Percentiles rank a stretch among this genome's conserved stretches.
These are phyloP conservation scores for Chascanopsetta lugubris DNA, from an alignment of 2,113 vertebrate species.

Conservation along the genomic window DNA sequence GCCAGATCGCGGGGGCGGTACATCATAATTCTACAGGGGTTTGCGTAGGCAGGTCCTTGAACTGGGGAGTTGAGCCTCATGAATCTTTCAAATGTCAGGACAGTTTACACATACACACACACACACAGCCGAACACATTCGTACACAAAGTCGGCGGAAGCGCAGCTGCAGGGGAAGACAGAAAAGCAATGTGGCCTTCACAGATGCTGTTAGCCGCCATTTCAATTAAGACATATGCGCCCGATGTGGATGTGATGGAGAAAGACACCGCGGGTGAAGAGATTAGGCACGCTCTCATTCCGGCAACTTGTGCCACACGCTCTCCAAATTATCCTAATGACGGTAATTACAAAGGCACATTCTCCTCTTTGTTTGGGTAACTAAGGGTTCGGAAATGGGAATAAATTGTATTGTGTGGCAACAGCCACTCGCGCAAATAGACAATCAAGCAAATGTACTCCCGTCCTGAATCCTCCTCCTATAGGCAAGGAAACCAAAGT, in stretches of 20 bases:
- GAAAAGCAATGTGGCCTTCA: conserved; percentile 67
- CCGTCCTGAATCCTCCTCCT: background rate
- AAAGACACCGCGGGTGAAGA: conserved; percentile 62
- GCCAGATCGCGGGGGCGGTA: conserved; percentile 34
- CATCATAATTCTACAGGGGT: conserved; percentile 58
- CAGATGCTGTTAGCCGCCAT: conserved; percentile 67
- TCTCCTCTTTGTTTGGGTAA: conserved; percentile 65
- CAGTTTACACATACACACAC: conserved; percentile 5
- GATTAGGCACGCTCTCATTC: conserved; percentile 67
- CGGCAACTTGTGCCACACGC: conserved; percentile 61
- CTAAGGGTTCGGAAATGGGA: conserved; percentile 52
- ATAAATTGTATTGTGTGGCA: conserved; percentile 39
- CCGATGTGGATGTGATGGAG: conserved; percentile 59
- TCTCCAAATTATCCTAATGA: conserved; percentile 70
- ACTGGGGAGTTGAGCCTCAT: conserved; percentile 58
- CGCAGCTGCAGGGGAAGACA: conserved; percentile 64
- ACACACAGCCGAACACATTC: conserved; percentile 8
- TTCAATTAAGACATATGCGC: conserved; percentile 74
- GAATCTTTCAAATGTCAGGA: conserved; percentile 66
- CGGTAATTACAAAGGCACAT: conserved; percentile 69
- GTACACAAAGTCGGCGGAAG: conserved; percentile 40
- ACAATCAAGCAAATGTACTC: conserved; percentile 4
- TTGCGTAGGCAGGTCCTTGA: conserved; percentile 55
- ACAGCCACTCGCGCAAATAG: background rate
- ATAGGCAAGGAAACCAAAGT: background rate